Evolutionary conservation across 2,888 invertebrate species (phyloP).

Genomic region (Temnothorax rugatulus): DNA sequence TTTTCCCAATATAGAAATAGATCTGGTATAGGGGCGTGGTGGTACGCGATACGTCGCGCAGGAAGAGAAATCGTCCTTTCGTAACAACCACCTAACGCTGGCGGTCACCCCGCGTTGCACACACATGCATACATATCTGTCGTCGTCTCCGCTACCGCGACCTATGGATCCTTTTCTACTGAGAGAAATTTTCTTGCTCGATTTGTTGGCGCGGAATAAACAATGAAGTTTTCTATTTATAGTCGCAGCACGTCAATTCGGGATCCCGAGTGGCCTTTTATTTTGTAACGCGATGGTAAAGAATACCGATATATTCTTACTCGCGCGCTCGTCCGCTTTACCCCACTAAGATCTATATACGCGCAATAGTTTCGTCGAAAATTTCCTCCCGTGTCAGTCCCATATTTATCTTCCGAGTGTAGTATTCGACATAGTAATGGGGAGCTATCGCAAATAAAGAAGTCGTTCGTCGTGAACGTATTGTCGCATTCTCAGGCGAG

Average conservation of each 20-base stretch:
- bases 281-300: slow-evolving; percentile 22
- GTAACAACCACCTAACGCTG: slow-evolving; percentile 76
- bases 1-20: slow-evolving; percentile 78
- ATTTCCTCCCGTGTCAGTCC: slow-evolving; percentile 37
- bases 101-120: slow-evolving; percentile 35
- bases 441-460: slow-evolving; percentile 61
- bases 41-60: slow-evolving; percentile 75
- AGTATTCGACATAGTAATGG: slow-evolving; percentile 58
- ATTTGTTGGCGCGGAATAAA: slow-evolving; percentile 61
- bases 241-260: slow-evolving; percentile 58
- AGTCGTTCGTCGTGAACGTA: slow-evolving; percentile 47
- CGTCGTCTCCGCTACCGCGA: not conserved
- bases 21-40: slow-evolving; percentile 73
- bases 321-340: not conserved
- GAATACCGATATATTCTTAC: slow-evolving; percentile 42
- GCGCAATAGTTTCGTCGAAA: slow-evolving; percentile 45
- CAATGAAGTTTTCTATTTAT: slow-evolving; percentile 64
- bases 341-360: slow-evolving; percentile 31
- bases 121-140: not conserved
- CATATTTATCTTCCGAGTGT: slow-evolving; percentile 46
- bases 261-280: slow-evolving; percentile 6
- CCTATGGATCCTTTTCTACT: slow-evolving; percentile 40
- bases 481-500: slow-evolving; percentile 56
- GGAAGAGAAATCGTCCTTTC: slow-evolving; percentile 80
- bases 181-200: slow-evolving; percentile 66